Conservation (phyloP, 2,113 vertebrate genomes). For the Stercorarius parasiticus region DNA sequence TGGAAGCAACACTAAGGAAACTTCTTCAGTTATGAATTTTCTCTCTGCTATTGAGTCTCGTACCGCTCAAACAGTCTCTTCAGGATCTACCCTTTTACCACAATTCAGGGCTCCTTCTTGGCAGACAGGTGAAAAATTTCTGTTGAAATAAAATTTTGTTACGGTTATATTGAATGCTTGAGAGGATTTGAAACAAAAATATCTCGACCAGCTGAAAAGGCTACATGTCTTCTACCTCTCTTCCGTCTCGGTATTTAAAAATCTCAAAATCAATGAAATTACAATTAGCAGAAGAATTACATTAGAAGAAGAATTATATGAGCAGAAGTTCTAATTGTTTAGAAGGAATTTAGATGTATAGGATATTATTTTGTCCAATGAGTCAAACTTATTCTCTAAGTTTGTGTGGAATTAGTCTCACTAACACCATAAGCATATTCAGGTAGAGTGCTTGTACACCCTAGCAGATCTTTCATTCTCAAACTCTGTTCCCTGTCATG, state of each 20-base stretch:
- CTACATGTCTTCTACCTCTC: background rate
- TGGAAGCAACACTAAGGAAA: constrained; percentile 89
- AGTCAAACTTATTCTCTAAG: background rate
- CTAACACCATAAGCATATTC: background rate
- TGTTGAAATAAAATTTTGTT: background rate
- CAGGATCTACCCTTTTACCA: constrained; percentile 89
- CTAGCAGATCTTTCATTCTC: background rate
- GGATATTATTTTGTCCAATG: background rate
- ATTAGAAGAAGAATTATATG: background rate
- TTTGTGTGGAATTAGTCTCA: background rate
- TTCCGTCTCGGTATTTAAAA: background rate
- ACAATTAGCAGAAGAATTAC: background rate
- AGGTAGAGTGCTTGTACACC: background rate
- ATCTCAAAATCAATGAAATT: background rate
- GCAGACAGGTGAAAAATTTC: constrained; percentile 84
- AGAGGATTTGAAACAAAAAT: background rate
- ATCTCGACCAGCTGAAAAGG: background rate
- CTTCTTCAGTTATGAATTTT: constrained; percentile 94
- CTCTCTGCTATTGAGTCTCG: constrained; percentile 91
- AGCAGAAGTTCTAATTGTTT: background rate
- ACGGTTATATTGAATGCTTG: background rate
- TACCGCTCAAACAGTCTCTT: constrained; percentile 89
- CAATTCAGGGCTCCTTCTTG: constrained; percentile 93
- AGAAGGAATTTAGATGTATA: background rate
- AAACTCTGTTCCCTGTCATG: background rate